Conservation (phyloP, 1,140 invertebrate species). For the Tribolium madens region DNA sequence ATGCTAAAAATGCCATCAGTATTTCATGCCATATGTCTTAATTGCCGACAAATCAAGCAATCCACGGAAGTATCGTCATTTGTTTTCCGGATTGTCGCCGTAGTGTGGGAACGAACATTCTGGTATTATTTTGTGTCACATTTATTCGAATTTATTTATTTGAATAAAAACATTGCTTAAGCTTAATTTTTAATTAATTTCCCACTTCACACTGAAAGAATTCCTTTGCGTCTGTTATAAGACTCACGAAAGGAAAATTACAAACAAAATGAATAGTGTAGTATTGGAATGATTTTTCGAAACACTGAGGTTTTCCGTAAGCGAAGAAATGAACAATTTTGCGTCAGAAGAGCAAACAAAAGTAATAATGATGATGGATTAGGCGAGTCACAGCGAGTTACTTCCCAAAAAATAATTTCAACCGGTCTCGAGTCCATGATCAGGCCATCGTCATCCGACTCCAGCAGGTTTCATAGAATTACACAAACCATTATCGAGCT, state of each 20-base stretch:
- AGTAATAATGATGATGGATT: too few relatives aligned
- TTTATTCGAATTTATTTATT: too few relatives aligned
- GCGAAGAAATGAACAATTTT: background rate
- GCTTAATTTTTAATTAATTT: too few relatives aligned
- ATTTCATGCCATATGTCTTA: too few relatives aligned
- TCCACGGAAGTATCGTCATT: too few relatives aligned
- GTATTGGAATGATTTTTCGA: background rate
- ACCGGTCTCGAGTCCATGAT: slow-evolving; percentile 15
- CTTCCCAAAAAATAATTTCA: slow-evolving; percentile 6
- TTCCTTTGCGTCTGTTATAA: too few relatives aligned
- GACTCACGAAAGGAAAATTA: background rate
- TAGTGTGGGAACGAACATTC: too few relatives aligned
- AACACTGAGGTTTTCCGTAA: background rate
- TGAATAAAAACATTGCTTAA: too few relatives aligned
- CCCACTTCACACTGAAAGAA: background rate
- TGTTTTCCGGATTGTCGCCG: too few relatives aligned
- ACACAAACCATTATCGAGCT: slow-evolving; percentile 9
- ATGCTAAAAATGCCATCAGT: too few relatives aligned
- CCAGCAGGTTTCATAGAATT: slow-evolving; percentile 16
- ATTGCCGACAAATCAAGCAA: too few relatives aligned
- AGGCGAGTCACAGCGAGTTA: background rate
- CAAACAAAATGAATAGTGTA: background rate
- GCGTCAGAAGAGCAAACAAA: background rate
- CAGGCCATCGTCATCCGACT: background rate
- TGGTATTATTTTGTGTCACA: too few relatives aligned